Conservation (phyloP, 1,140 invertebrate species). For the Zaprionus inermis region DNA sequence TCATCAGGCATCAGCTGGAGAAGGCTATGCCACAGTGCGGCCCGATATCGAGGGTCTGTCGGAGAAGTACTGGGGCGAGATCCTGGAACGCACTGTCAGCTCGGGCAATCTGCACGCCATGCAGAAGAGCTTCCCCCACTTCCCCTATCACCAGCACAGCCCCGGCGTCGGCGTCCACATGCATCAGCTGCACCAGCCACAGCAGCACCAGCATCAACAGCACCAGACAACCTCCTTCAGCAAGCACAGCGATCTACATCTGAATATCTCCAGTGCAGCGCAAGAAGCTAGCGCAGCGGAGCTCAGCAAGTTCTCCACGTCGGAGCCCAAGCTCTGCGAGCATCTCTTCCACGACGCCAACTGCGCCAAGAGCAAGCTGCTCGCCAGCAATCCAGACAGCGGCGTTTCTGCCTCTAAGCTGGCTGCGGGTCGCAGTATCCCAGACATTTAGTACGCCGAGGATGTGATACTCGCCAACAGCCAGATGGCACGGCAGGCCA, state of each 20-base stretch:
- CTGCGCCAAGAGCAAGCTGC: conserved; percentile 80
- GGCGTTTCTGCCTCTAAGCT: conserved; percentile 46
- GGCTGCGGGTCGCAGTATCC: conserved; percentile 66
- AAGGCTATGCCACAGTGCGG: conserved; percentile 69
- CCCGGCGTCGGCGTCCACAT: conserved; percentile 48
- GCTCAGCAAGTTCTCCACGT: conserved; percentile 79
- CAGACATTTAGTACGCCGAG: conserved; percentile 84
- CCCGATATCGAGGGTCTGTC: conserved; percentile 88
- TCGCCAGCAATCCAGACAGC: conserved; percentile 10
- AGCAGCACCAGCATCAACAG: conserved; percentile 69
- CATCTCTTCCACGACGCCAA: conserved; percentile 80
- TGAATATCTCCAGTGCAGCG: conserved; percentile 54
- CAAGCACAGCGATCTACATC: conserved; percentile 80
- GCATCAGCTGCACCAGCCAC: conserved; percentile 49
- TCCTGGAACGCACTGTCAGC: conserved; percentile 89
- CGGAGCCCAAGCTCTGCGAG: conserved; percentile 83
- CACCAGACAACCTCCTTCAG: conserved; percentile 80
- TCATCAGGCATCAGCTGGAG: conserved; percentile 41
- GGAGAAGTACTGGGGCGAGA: conserved; percentile 92
- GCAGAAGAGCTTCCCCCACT: conserved; percentile 85
- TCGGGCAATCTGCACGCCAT: conserved; percentile 88
- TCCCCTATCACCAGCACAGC: conserved; percentile 66
- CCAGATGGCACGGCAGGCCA: conserved; percentile 64
- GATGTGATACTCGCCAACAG: conserved; percentile 81
- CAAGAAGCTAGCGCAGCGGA: conserved; percentile 62